These are phyloP conservation scores for Rambutsinella grinnellia DNA, from an alignment of 2,888 invertebrate species.

Conservation along the genomic window DNA sequence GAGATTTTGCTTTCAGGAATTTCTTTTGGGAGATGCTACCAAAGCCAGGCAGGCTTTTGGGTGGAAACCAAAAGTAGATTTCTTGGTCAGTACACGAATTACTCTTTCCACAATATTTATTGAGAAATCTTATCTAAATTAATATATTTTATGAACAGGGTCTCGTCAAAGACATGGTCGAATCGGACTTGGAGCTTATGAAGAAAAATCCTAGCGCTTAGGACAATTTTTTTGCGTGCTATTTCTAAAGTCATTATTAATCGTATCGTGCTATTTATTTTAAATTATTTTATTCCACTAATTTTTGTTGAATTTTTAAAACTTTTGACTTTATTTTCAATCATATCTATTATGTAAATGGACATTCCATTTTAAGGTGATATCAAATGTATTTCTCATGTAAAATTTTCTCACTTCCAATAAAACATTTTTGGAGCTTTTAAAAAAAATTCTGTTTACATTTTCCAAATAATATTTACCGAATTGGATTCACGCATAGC, in stretches of 20 bases:
- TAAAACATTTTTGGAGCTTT: background rate
- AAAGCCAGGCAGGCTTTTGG: slow-evolving; percentile 90
- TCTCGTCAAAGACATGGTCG: slow-evolving; percentile 95
- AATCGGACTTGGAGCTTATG: slow-evolving; percentile 91
- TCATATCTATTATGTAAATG: background rate
- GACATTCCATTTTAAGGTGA: background rate
- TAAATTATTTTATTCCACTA: background rate
- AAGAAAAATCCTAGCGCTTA: slow-evolving; percentile 89
- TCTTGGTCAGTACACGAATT: slow-evolving; percentile 70
- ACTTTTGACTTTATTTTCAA: background rate
- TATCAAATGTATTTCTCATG: background rate
- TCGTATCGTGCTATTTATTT: background rate
- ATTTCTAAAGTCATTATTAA: too few species aligned
- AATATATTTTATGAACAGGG: slow-evolving; percentile 70
- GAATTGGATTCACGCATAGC: too few species aligned
- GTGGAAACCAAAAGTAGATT: slow-evolving; percentile 89
- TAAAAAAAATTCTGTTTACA: background rate
- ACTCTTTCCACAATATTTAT: slow-evolving; percentile 9
- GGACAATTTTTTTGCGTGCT: slow-evolving; percentile 11
- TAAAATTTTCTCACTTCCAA: background rate
- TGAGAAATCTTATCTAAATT: background rate
- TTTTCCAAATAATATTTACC: background rate
- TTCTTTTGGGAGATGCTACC: slow-evolving; percentile 91
- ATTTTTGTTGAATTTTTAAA: slow-evolving; percentile 12
- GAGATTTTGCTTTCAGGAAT: slow-evolving; percentile 76